Percentiles rank a stretch among this genome's conserved stretches.
Evolutionary conservation across 1,140 invertebrate genomes (phyloP).

Genomic region (Muscidifurax raptorellus): DNA sequence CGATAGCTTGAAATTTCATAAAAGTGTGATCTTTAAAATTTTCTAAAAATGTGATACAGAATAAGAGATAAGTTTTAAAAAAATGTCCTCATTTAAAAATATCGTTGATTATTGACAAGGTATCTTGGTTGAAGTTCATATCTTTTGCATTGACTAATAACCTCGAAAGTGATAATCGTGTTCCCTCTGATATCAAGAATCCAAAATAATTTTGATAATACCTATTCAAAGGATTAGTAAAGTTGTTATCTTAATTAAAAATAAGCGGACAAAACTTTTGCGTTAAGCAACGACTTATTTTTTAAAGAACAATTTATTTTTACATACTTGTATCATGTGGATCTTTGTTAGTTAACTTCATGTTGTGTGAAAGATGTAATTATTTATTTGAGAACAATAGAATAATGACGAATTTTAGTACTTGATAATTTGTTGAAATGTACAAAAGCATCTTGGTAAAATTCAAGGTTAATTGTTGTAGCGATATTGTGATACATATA

Average conservation of each 20-base stretch:
- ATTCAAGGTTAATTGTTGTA: too few relatives aligned
- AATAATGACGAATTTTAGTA: too few relatives aligned
- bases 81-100: too few relatives aligned
- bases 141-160: not conserved
- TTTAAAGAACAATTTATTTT: not conserved
- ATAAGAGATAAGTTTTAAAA: not conserved
- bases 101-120: too few relatives aligned
- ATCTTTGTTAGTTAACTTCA: not conserved
- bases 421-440: too few relatives aligned
- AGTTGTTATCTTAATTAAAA: too few relatives aligned
- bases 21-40: not conserved
- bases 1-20: not conserved
- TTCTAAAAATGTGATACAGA: not conserved
- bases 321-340: not conserved
- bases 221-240: not conserved
- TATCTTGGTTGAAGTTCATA: not conserved
- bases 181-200: not conserved
- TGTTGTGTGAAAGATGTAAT: not conserved
- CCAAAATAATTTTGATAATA: not conserved
- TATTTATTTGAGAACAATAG: too few relatives aligned
- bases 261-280: not conserved
- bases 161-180: not conserved
- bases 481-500: too few relatives aligned
- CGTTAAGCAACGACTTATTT: not conserved
- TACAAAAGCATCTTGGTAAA: too few relatives aligned